These are phyloP conservation scores for Empis stercorea DNA, from an alignment of 2,888 invertebrate genomes.

Conservation along the genomic window DNA sequence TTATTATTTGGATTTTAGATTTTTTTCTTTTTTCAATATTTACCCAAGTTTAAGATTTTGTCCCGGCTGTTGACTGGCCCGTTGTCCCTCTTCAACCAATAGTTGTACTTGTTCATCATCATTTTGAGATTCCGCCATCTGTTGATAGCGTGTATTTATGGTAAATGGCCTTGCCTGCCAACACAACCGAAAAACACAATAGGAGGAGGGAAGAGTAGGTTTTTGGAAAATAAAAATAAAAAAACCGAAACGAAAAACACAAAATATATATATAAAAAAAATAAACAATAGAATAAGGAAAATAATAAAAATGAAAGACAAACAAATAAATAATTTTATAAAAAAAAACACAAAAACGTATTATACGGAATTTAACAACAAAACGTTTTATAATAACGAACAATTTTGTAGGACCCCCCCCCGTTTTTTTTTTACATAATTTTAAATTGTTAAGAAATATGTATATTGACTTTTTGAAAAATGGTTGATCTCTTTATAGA, in stretches of 20 bases:
- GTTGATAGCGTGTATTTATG: conserved; percentile 42
- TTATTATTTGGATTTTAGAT: conserved; percentile 1
- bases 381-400: too few species aligned
- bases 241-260: not conserved
- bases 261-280: not conserved
- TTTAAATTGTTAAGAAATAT: too few species aligned
- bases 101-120: conserved; percentile 94
- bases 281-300: not conserved
- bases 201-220: not conserved
- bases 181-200: conserved; percentile 41
- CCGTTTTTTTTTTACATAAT: too few species aligned
- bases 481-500: too few species aligned
- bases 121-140: conserved; percentile 94
- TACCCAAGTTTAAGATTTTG: conserved; percentile 98
- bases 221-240: not conserved
- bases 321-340: not conserved
- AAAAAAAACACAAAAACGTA: not conserved
- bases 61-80: conserved; percentile 53
- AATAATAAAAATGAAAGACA: too few species aligned
- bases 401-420: too few species aligned
- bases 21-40: conserved; percentile 36
- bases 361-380: too few species aligned
- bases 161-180: conserved; percentile 45
- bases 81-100: conserved; percentile 91
- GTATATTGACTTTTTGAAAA: too few species aligned